These are phyloP conservation scores for Kradibia gibbosae DNA, from an alignment of 1,140 invertebrate genomes.

Conservation along the genomic window DNA sequence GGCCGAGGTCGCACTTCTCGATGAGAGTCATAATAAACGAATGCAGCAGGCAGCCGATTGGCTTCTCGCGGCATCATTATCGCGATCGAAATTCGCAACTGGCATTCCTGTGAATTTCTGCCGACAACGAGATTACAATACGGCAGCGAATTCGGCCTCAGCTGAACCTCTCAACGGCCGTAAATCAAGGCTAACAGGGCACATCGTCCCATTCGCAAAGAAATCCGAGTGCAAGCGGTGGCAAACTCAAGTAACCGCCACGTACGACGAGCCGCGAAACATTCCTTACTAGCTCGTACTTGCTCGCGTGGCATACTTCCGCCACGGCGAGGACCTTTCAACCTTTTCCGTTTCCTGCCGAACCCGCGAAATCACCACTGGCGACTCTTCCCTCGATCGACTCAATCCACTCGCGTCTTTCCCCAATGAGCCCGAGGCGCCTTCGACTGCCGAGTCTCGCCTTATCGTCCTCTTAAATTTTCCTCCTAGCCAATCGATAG, in stretches of 20 bases:
- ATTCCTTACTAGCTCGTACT: background rate
- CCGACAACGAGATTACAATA: background rate
- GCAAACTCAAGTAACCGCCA: background rate
- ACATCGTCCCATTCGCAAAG: background rate
- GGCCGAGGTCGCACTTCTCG: background rate
- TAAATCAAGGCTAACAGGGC: constrained; percentile 11
- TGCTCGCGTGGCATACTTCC: constrained; percentile 7
- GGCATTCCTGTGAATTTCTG: background rate
- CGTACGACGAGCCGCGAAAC: background rate
- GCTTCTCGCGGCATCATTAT: background rate
- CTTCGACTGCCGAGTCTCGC: too few species aligned
- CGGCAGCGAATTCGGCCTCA: background rate
- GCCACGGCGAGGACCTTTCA: background rate
- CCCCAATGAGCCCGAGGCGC: too few species aligned
- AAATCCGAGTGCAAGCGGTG: background rate
- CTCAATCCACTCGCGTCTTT: too few species aligned
- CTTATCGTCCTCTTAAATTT: too few species aligned
- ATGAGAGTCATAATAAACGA: background rate
- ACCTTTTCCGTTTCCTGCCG: constrained; percentile 41
- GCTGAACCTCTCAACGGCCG: background rate
- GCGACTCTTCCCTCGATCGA: too few species aligned
- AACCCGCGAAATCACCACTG: constrained; percentile 63
- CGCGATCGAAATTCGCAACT: background rate
- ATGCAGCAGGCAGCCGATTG: background rate
- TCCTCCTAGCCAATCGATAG: too few species aligned